A percentile compares a stretch with the other conserved stretches of the same genome.
Evolutionary conservation across 2,888 invertebrate genomes (phyloP).

Genomic region (Drosophila limbata): DNA sequence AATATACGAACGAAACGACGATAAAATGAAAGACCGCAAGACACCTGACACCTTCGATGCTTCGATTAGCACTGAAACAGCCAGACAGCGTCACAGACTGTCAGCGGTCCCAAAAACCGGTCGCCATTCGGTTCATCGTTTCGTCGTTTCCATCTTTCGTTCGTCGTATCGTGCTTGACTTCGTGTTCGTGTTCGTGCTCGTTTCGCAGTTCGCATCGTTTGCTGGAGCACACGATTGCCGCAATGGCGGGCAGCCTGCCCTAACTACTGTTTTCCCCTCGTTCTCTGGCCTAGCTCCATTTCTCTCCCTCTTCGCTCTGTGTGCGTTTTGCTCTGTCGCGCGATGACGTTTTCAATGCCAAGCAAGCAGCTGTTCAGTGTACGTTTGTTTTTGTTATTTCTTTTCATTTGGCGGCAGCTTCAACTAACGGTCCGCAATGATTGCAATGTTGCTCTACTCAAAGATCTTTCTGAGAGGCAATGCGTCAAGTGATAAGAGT

Average conservation of each 20-base stretch:
- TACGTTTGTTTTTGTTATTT: slow-evolving; percentile 32
- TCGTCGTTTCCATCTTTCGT: slow-evolving; percentile 23
- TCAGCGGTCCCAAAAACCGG: slow-evolving; percentile 66
- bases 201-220: slow-evolving; percentile 31
- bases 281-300: slow-evolving; percentile 6
- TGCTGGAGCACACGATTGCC: slow-evolving; percentile 33
- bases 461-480: neutral
- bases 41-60: slow-evolving; percentile 61
- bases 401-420: slow-evolving; percentile 33
- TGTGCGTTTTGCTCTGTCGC: slow-evolving; percentile 32
- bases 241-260: slow-evolving; percentile 42
- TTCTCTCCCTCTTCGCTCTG: slow-evolving; percentile 18
- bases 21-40: slow-evolving; percentile 21
- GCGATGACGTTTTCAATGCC: slow-evolving; percentile 71
- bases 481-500: too few species aligned
- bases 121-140: slow-evolving; percentile 43
- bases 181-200: slow-evolving; percentile 25
- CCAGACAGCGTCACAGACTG: slow-evolving; percentile 38
- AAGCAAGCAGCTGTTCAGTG: slow-evolving; percentile 75
- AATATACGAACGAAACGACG: slow-evolving; percentile 41
- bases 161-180: slow-evolving; percentile 21
- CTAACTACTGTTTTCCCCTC: slow-evolving; percentile 21
- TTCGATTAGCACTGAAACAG: slow-evolving; percentile 65
- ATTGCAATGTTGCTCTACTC: slow-evolving; percentile 22
- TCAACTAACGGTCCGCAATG: slow-evolving; percentile 25